phyloP scores from a whole-genome alignment of 2,888 invertebrate genomes.

The Anarsia innoxiella region DNA sequence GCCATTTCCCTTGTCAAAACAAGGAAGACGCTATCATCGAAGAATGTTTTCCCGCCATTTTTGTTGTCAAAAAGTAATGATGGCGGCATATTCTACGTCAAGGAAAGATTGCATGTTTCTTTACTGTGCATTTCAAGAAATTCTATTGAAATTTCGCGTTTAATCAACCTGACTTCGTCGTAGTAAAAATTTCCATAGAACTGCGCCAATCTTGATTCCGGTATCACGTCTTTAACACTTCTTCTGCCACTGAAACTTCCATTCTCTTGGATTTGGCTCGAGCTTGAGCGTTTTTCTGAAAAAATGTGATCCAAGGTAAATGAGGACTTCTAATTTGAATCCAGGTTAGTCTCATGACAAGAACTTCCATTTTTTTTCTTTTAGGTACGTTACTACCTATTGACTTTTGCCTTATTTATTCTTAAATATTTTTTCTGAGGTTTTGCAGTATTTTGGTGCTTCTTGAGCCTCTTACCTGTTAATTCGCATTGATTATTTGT shows the following conservation, averaged over 20 bases:
- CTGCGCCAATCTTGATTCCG: conserved; percentile 76
- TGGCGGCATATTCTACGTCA: no score
- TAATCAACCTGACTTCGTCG: conserved; percentile 54
- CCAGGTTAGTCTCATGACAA: no score
- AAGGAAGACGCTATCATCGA: conserved; percentile 7
- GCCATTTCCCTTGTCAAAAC: conserved; percentile 5
- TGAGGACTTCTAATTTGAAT: conserved; percentile 2
- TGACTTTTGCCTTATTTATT: no score
- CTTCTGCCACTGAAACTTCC: conserved; percentile 46
- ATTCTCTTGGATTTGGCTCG: conserved; percentile 54
- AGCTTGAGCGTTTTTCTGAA: conserved; percentile 42
- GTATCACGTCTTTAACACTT: conserved; percentile 78
- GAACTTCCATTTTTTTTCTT: no score
- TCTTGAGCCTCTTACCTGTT: conserved; percentile 34
- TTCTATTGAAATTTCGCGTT: neutral
- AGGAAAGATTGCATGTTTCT: no score
- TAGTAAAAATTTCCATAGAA: conserved; percentile 76
- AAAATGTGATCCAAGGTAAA: conserved; percentile 12
- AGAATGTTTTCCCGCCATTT: no score
- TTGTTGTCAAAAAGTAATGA: no score
- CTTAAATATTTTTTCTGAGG: no score
- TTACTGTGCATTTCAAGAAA: no score
- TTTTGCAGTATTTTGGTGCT: conserved; percentile 4
- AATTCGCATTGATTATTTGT: conserved; percentile 49
- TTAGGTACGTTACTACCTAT: no score